These are phyloP conservation scores for Bradysia coprophila DNA, from an alignment of 1,140 invertebrate genomes.

Conservation along the genomic window DNA sequence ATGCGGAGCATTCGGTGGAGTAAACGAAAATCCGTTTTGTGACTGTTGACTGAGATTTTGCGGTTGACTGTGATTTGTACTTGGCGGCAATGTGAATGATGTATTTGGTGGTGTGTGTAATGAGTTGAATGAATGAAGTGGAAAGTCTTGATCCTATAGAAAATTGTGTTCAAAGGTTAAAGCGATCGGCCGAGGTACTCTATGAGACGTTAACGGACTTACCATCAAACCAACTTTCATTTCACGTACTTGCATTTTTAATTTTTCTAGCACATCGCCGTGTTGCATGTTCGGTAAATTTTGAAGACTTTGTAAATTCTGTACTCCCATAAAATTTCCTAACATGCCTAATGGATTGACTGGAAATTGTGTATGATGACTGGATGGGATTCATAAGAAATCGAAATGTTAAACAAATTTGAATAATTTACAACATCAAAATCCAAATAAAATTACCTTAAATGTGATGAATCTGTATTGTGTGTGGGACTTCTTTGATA, in stretches of 20 bases:
- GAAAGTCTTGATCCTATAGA: constrained; percentile 3
- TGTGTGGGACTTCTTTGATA: not conserved
- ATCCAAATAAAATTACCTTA: not conserved
- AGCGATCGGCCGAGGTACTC: too few species aligned
- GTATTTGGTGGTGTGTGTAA: constrained; percentile 17
- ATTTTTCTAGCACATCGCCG: constrained; percentile 43
- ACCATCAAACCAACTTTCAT: constrained; percentile 29
- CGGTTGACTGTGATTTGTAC: constrained; percentile 10
- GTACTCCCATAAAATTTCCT: constrained; percentile 22
- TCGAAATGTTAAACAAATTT: constrained; percentile 1
- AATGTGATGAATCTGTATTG: not conserved
- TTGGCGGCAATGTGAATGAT: constrained; percentile 15
- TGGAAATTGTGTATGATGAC: constrained; percentile 18
- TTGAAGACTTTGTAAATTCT: constrained; percentile 11
- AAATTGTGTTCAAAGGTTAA: too few species aligned
- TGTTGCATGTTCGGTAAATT: constrained; percentile 24
- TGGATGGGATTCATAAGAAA: constrained; percentile 6
- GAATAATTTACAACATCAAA: not conserved
- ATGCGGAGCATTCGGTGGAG: constrained; percentile 19
- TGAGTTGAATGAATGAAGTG: constrained; percentile 2
- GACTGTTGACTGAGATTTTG: constrained; percentile 4
- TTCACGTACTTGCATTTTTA: constrained; percentile 48
- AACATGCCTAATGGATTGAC: constrained; percentile 20
- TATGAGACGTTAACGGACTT: too few species aligned
- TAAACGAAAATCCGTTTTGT: constrained; percentile 26